These are phyloP conservation scores for Sterna hirundo DNA, from an alignment of 2,113 vertebrate species.

Conservation along the genomic window DNA sequence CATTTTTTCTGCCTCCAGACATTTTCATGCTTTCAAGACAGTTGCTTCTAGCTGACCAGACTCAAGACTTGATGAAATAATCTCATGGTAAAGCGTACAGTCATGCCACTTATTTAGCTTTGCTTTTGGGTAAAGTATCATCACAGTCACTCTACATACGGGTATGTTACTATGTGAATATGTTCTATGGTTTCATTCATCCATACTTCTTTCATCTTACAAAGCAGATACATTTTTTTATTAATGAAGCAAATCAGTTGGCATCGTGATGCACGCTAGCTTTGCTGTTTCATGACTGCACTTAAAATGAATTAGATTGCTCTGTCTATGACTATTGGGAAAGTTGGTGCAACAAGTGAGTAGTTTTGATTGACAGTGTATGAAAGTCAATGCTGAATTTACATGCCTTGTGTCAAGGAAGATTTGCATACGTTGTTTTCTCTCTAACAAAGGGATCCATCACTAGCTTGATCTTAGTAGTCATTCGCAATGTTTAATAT, in stretches of 20 bases:
- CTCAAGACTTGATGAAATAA: background rate
- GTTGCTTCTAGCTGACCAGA: background rate
- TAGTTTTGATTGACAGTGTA: slow-evolving; percentile 13
- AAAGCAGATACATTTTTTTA: background rate
- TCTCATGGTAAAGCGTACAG: background rate
- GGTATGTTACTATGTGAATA: background rate
- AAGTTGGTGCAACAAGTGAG: background rate
- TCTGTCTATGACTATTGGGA: background rate
- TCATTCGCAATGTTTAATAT: background rate
- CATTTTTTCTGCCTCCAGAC: background rate
- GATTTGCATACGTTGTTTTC: background rate
- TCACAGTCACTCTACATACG: background rate
- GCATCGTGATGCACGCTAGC: background rate
- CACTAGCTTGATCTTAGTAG: background rate
- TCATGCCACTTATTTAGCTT: background rate
- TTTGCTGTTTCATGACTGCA: background rate
- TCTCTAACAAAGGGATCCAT: background rate
- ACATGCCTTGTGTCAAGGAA: background rate
- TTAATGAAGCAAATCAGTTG: background rate
- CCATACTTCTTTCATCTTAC: background rate
- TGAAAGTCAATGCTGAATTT: slow-evolving; percentile 13
- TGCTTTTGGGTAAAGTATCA: background rate
- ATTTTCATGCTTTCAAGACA: background rate
- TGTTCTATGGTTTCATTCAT: background rate
- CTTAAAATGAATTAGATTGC: background rate